Base-by-base conservation (phyloP, 1,140 invertebrate species). In the Frieseomelitta varia region DNA sequence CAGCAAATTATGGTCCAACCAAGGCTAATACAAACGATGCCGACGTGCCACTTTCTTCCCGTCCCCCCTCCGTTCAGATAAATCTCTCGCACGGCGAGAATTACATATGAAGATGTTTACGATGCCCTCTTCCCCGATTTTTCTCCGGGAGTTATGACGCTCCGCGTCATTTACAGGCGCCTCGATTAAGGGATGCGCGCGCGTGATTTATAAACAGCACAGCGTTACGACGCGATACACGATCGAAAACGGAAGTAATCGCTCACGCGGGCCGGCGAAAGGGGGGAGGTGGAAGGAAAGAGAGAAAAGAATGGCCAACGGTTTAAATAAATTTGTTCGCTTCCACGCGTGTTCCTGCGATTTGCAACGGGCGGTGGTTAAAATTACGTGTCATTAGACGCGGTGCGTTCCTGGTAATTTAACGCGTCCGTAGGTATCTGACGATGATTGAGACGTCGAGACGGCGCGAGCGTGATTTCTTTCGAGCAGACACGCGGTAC, bases 11-110 rank as follows among this genome's bases (percentile, higher is more conserved):
- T 71, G 55, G 47, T 19, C 11, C 63, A 14, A 6, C 27, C 55
- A 27, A 30, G 39, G 27, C 67, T 65, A 55, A 76, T 68, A 84
- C 81, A 79, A 79, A 84, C 75, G 65, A 51, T 30, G 56, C 75
- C 75, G 81, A 84, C 76, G 76, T 39, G 81, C 24, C 30, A 51
- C 39, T n/a, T n/a, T 30, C 21, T 27, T 12, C 17, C 27, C 4
- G 1, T 12, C 3, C 4, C 3, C 24, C 11, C 56, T 0, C n/a
- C 2, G 30, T 27, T 27, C 17, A 34, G 81, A 83, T 68, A 83
- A 83, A 83, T 77, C n/a, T 78, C 74, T 61, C 27, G 6, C 27
- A 2, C 1, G 3, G 39, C 0, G 4, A 30, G 53, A 34, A n/a
- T 61, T 78, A 12, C 67, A 15, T 27, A 39, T 39, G 67, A 34